Conservation (phyloP, 2,888 invertebrate species). For the Drosophila falleni region DNA sequence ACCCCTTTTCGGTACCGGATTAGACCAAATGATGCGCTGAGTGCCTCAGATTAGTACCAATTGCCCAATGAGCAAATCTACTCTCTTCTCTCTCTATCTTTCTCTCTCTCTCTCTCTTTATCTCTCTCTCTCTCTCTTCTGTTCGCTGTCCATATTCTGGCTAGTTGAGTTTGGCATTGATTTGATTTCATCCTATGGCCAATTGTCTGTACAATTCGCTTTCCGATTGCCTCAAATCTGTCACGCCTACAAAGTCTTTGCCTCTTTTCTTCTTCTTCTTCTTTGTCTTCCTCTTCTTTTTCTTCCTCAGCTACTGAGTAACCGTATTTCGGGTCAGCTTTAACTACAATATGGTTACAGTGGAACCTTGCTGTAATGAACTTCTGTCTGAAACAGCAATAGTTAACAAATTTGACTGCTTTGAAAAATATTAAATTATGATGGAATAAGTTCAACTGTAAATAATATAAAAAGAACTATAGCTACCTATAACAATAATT, state of each 20-base stretch:
- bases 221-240: slow-evolving; percentile 1
- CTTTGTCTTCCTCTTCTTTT: background rate
- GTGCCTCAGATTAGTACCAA: slow-evolving; percentile 40
- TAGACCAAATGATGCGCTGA: slow-evolving; percentile 38
- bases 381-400: too few species aligned
- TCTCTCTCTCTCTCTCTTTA: background rate
- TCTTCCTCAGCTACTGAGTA: too few species aligned
- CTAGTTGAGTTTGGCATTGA: slow-evolving; percentile 55
- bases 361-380: too few species aligned
- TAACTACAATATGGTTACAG: too few species aligned
- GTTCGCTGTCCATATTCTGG: background rate
- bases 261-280: too few species aligned
- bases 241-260: background rate
- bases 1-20: slow-evolving; percentile 34
- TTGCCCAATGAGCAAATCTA: slow-evolving; percentile 32
- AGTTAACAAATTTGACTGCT: too few species aligned
- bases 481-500: too few species aligned
- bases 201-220: slow-evolving; percentile 49
- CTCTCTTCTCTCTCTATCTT: background rate
- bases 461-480: too few species aligned
- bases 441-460: too few species aligned
- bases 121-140: background rate
- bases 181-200: slow-evolving; percentile 67
- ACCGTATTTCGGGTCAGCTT: too few species aligned
- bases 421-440: too few species aligned